Evolutionary conservation across 2,888 invertebrate species (phyloP).

Genomic region (Choreutis nemorana): DNA sequence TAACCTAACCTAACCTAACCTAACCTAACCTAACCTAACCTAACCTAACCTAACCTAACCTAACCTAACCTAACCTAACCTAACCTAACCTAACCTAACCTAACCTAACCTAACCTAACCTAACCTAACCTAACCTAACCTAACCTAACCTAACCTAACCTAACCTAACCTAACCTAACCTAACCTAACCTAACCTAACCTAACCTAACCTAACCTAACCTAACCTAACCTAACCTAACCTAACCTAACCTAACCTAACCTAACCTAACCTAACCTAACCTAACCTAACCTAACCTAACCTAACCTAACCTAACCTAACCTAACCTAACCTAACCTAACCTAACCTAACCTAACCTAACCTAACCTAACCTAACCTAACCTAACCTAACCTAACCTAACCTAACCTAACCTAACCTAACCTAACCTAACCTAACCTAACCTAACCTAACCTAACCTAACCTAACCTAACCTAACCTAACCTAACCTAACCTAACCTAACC

Average conservation of each 20-base stretch:
- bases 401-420: conserved; percentile 4
- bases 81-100: conserved; percentile 3
- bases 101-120: conserved; percentile 3
- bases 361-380: conserved; percentile 4
- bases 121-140: conserved; percentile 3
- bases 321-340: conserved; percentile 6
- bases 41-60: conserved; percentile 3
- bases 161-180: conserved; percentile 3
- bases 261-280: conserved; percentile 7
- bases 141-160: conserved; percentile 3
- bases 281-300: conserved; percentile 7
- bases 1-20: conserved; percentile 3
- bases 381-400: conserved; percentile 4
- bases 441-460: conserved; percentile 1
- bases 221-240: conserved; percentile 2
- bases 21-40: conserved; percentile 3
- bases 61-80: conserved; percentile 1
- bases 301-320: conserved; percentile 6
- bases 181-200: conserved; percentile 3
- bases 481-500: conserved; percentile 1
- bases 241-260: conserved; percentile 3
- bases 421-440: conserved; percentile 3
- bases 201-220: conserved; percentile 3
- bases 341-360: conserved; percentile 4
- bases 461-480: conserved; percentile 1